phyloP scores from a whole-genome alignment of 2,888 invertebrate species.

The Phasia obesa region DNA sequence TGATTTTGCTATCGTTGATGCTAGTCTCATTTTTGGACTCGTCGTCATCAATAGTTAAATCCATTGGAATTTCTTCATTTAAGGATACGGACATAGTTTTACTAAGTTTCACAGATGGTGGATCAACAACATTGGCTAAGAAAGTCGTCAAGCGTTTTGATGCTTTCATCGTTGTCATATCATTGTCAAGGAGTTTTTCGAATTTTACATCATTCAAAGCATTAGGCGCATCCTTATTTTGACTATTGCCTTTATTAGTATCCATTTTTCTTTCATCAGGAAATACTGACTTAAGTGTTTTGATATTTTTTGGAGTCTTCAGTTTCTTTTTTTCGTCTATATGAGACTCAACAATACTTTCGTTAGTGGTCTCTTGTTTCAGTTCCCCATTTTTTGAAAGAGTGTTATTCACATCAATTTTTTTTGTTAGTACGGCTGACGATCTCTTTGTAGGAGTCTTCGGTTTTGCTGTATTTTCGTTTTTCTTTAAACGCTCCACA shows the following conservation, averaged over 20 bases:
- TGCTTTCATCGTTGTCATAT: not conserved
- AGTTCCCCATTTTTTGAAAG: not conserved
- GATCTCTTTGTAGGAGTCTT: constrained; percentile 24
- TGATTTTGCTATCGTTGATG: not conserved
- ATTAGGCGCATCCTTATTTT: not conserved
- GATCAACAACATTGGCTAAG: not conserved
- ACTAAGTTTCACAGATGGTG: not conserved
- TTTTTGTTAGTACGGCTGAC: not conserved
- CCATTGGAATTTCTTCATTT: constrained; percentile 6
- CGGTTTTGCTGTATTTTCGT: not conserved
- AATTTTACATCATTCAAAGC: not conserved
- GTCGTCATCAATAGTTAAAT: constrained; percentile 21
- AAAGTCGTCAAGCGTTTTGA: not conserved
- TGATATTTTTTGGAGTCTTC: not conserved
- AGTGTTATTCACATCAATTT: not conserved
- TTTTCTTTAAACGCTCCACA: constrained; percentile 28
- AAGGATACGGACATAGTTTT: not conserved
- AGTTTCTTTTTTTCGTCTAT: not conserved
- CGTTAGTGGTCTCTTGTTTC: not conserved
- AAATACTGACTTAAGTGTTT: constrained; percentile 34
- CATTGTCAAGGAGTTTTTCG: constrained; percentile 3
- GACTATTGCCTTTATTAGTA: not conserved
- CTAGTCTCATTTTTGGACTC: not conserved
- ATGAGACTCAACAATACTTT: not conserved
- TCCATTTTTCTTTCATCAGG: not conserved